Evolutionary conservation across 2,888 invertebrate genomes (phyloP).

Genomic region (Listrodromus nycthemerus): DNA sequence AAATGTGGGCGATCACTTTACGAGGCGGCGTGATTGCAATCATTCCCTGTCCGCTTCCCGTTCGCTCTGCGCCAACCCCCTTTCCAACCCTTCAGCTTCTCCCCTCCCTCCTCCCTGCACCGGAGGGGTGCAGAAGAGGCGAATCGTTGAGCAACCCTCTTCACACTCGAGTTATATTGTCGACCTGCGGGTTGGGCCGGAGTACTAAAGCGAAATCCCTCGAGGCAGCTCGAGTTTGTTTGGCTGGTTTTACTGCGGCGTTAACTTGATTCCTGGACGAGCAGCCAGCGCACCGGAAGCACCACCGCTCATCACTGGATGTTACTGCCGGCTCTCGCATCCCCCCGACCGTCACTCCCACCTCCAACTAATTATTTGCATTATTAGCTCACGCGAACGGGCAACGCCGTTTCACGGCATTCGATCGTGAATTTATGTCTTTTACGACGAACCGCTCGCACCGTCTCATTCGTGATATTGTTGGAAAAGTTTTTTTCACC

Average conservation of each 20-base stretch:
- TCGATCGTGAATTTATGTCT: conserved; percentile 30
- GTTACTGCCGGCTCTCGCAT: conserved; percentile 25
- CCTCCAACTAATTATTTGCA: conserved; percentile 73
- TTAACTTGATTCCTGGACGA: conserved; percentile 80
- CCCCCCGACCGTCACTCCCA: conserved; percentile 20
- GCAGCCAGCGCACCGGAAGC: conserved; percentile 51
- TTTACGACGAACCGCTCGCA: background rate
- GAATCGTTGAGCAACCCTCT: conserved; percentile 72
- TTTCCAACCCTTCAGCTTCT: conserved; percentile 32
- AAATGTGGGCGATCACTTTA: conserved; percentile 75
- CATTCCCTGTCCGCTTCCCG: conserved; percentile 70
- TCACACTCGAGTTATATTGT: conserved; percentile 72
- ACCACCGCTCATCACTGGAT: background rate
- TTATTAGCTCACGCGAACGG: conserved; percentile 58
- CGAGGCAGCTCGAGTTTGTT: conserved; percentile 74
- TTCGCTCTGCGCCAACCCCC: conserved; percentile 61
- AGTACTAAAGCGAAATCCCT: conserved; percentile 72
- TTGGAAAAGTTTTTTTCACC: background rate
- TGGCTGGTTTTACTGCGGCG: conserved; percentile 79
- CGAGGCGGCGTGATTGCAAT: conserved; percentile 77
- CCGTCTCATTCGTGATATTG: background rate
- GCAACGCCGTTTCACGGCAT: conserved; percentile 36
- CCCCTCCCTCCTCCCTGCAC: too few species aligned
- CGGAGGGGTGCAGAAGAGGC: conserved; percentile 53
- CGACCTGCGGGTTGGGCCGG: conserved; percentile 72